phyloP scores from a whole-genome alignment of 2,888 invertebrate species.

The Catonia carolina region DNA sequence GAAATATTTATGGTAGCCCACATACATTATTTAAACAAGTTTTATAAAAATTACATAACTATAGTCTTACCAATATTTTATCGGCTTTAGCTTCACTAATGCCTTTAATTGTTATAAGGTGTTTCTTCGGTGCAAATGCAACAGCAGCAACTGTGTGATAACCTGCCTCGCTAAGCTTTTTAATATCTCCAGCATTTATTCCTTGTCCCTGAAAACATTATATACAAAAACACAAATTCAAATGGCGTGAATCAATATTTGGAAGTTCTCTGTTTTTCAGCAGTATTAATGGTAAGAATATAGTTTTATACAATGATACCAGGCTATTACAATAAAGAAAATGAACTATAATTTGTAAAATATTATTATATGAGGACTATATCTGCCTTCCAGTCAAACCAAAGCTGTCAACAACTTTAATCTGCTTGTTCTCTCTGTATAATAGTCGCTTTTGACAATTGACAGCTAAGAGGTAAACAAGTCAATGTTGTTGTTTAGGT shows the following conservation, averaged over 20 bases:
- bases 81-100: conserved; percentile 97
- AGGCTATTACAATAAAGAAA: neutral
- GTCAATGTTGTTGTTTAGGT: no score
- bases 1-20: no score
- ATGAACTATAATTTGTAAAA: neutral
- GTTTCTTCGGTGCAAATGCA: conserved; percentile 91
- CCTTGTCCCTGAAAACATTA: conserved; percentile 68
- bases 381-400: no score
- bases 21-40: no score
- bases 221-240: conserved; percentile 19
- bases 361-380: no score
- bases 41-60: neutral
- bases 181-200: conserved; percentile 82
- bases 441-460: no score
- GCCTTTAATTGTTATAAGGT: conserved; percentile 81
- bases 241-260: no score
- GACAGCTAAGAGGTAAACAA: no score
- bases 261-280: no score
- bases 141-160: conserved; percentile 93
- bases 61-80: conserved; percentile 65
- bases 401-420: no score
- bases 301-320: neutral
- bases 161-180: conserved; percentile 88
- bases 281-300: neutral
- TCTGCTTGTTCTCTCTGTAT: no score